Conservation (phyloP, 1,140 invertebrate genomes). For the Pseudachorutes palmiensis region DNA sequence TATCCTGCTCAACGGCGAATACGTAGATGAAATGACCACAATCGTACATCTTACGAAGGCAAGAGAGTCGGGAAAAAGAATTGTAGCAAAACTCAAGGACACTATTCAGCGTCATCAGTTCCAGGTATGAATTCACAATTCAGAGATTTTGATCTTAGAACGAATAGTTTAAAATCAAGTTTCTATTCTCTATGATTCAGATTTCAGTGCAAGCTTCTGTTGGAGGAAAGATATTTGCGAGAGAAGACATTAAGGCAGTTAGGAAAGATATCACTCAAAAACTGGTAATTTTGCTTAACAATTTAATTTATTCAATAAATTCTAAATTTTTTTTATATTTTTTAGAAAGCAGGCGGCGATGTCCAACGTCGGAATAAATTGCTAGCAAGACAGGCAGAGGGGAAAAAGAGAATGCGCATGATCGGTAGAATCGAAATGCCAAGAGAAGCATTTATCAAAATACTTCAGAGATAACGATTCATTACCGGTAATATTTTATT, state of each 20-base stretch:
- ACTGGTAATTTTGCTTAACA: slow-evolving; percentile 59
- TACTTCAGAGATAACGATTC: slow-evolving; percentile 64
- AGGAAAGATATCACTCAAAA: slow-evolving; percentile 90
- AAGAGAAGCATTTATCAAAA: slow-evolving; percentile 86
- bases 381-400: slow-evolving; percentile 77
- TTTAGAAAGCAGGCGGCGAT: slow-evolving; percentile 82
- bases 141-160: neutral
- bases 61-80: slow-evolving; percentile 54
- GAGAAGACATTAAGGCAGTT: slow-evolving; percentile 77
- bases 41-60: slow-evolving; percentile 69
- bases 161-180: neutral
- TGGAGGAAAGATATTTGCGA: slow-evolving; percentile 69
- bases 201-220: slow-evolving; percentile 82
- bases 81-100: slow-evolving; percentile 73
- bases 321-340: slow-evolving; percentile 33
- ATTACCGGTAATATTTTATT: neutral
- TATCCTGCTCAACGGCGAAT: slow-evolving; percentile 68
- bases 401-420: slow-evolving; percentile 85
- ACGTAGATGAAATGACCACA: slow-evolving; percentile 77
- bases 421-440: slow-evolving; percentile 84
- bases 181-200: slow-evolving; percentile 36
- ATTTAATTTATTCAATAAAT: slow-evolving; percentile 1
- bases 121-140: slow-evolving; percentile 44
- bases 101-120: slow-evolving; percentile 83
- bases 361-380: slow-evolving; percentile 82